Percentiles rank a stretch among this genome's conserved stretches.
phyloP scores from a whole-genome alignment of 2,113 vertebrate species.

The Peucedramus taeniatus region DNA sequence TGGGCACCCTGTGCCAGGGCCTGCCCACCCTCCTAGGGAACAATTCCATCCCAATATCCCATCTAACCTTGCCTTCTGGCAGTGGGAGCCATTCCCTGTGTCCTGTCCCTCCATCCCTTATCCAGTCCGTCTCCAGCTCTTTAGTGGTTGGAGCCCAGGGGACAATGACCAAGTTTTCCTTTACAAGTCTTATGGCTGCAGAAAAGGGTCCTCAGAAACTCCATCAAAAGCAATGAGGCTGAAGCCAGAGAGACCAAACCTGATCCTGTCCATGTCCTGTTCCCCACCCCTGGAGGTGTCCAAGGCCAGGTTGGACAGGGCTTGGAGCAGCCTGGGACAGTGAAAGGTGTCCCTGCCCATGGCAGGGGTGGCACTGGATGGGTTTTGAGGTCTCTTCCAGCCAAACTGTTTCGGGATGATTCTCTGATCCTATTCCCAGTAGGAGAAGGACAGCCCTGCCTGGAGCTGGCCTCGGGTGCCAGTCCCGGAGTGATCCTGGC shows the following conservation, averaged over 20 bases:
- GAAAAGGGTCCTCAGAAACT: background rate
- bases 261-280: background rate
- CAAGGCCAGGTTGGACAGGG: background rate
- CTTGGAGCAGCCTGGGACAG: background rate
- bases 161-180: background rate
- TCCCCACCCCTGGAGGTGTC: background rate
- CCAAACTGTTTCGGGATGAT: background rate
- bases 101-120: background rate
- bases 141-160: rapidly evolving
- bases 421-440: rapidly evolving
- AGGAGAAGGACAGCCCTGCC: background rate
- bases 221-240: background rate
- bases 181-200: background rate
- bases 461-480: background rate
- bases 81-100: background rate
- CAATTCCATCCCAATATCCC: background rate
- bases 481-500: background rate
- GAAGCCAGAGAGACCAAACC: background rate
- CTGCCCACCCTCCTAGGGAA: rapidly evolving
- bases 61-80: background rate
- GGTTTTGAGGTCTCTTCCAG: background rate
- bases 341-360: background rate
- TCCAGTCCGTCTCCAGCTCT: background rate
- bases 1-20: background rate
- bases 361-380: background rate